Evolutionary conservation across 2,888 invertebrate species (phyloP).

Genomic region (Scaeva pyrastri): DNA sequence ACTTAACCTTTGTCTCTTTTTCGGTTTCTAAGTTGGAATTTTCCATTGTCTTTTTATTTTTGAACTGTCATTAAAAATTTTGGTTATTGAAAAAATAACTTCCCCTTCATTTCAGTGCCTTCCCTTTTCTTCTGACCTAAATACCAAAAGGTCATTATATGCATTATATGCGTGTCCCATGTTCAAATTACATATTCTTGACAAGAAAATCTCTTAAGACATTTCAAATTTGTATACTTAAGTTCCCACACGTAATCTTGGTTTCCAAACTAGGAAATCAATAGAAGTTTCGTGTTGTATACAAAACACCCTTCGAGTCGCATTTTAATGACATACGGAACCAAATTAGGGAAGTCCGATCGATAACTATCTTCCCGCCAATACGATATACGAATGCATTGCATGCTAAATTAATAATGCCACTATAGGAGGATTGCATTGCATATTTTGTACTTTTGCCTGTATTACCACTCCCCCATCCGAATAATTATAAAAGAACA

Average conservation of each 20-base stretch:
- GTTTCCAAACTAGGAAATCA: slow-evolving; percentile 52
- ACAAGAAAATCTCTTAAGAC: slow-evolving; percentile 23
- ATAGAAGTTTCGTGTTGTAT: slow-evolving; percentile 19
- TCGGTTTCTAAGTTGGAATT: too few species aligned
- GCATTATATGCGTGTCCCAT: neutral
- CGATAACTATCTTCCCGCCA: slow-evolving; percentile 66
- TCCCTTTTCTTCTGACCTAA: slow-evolving; percentile 2
- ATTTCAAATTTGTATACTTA: slow-evolving; percentile 6
- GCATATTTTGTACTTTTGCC: too few species aligned
- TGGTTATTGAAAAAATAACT: too few species aligned
- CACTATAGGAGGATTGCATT: slow-evolving; percentile 11
- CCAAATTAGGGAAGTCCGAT: slow-evolving; percentile 74
- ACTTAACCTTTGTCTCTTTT: too few species aligned
- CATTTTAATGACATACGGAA: slow-evolving; percentile 65
- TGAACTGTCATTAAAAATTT: too few species aligned
- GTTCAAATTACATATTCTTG: slow-evolving; percentile 40
- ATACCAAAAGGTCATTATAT: slow-evolving; percentile 22
- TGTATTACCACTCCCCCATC: slow-evolving; percentile 58
- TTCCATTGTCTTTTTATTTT: too few species aligned
- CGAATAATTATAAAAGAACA: neutral
- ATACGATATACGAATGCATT: slow-evolving; percentile 41
- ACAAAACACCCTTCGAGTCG: slow-evolving; percentile 28
- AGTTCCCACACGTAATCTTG: slow-evolving; percentile 57
- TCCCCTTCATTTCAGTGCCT: too few species aligned
- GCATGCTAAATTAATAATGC: slow-evolving; percentile 31